Conservation (phyloP, 2,888 invertebrate genomes). For the Serripes groenlandicus region DNA sequence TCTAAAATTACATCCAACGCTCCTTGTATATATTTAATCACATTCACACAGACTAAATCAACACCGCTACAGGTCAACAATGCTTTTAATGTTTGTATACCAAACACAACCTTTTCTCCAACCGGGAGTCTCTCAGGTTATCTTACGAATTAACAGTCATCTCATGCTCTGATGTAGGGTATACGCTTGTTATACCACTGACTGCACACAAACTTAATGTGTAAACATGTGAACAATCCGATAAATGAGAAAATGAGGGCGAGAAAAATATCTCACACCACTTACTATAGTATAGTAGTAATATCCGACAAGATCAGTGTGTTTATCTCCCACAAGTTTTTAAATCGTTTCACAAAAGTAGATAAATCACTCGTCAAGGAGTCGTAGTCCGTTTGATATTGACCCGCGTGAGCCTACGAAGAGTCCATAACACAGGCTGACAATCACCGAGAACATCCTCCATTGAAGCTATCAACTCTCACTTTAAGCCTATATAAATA, state of each 20-base stretch:
- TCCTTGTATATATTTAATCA: too few relatives aligned
- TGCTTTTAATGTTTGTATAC: slow-evolving; percentile 62
- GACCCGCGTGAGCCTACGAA: neutral
- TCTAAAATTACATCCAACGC: too few relatives aligned
- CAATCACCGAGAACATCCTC: slow-evolving; percentile 15
- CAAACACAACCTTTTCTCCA: neutral
- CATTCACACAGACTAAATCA: slow-evolving; percentile 37
- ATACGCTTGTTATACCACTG: neutral
- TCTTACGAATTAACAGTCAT: slow-evolving; percentile 11
- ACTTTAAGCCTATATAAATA: slow-evolving; percentile 46
- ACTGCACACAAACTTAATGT: slow-evolving; percentile 8
- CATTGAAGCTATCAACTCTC: slow-evolving; percentile 48
- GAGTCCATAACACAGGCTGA: neutral
- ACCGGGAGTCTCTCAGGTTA: neutral
- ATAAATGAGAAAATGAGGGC: slow-evolving; percentile 9
- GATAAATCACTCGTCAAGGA: neutral
- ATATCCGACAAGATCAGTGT: neutral
- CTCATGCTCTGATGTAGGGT: neutral
- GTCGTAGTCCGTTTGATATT: neutral
- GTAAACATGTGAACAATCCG: slow-evolving; percentile 12
- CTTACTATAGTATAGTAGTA: neutral
- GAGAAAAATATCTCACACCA: slow-evolving; percentile 15
- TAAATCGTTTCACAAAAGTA: slow-evolving; percentile 1
- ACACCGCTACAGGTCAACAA: slow-evolving; percentile 53
- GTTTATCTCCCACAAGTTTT: neutral